These are phyloP conservation scores for Eretmochelys imbricata DNA, from an alignment of 2,113 vertebrate genomes.

Conservation along the genomic window DNA sequence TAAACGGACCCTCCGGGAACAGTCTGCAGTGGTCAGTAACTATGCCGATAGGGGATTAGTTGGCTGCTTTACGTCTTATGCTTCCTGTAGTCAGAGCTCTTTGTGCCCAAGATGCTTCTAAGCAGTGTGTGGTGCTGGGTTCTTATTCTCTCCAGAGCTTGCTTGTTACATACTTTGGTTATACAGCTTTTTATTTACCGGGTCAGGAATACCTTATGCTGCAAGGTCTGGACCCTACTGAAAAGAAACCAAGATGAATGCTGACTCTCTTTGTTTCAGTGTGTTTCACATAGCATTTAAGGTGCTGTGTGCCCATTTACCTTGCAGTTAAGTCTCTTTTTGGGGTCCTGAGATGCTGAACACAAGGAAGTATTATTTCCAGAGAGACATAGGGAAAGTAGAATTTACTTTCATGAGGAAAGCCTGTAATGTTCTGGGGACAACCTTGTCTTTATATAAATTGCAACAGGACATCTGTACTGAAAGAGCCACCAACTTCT, in stretches of 20 bases:
- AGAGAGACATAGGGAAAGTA: fast-evolving
- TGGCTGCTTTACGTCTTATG: not conserved
- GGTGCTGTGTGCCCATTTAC: not conserved
- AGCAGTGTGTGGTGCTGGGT: not conserved
- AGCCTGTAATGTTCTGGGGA: not conserved
- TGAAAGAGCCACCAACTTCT: not conserved
- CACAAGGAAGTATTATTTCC: not conserved
- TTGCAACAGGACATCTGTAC: not conserved
- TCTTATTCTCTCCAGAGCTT: not conserved
- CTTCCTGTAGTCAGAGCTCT: not conserved
- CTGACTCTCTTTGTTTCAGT: too few relatives aligned
- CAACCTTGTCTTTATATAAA: not conserved
- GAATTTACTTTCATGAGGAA: not conserved
- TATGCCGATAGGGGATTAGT: not conserved
- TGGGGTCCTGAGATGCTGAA: not conserved
- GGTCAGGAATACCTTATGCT: not conserved
- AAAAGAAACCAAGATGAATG: too few relatives aligned
- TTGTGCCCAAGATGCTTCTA: not conserved
- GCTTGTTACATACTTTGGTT: not conserved
- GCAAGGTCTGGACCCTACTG: too few relatives aligned
- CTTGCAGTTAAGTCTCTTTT: not conserved
- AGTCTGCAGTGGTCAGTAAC: not conserved
- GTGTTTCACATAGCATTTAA: too few relatives aligned
- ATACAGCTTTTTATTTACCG: not conserved
- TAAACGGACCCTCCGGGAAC: not conserved